Evolutionary conservation across 1,140 invertebrate genomes (phyloP).

Genomic region (Dermatophagoides farinae): DNA sequence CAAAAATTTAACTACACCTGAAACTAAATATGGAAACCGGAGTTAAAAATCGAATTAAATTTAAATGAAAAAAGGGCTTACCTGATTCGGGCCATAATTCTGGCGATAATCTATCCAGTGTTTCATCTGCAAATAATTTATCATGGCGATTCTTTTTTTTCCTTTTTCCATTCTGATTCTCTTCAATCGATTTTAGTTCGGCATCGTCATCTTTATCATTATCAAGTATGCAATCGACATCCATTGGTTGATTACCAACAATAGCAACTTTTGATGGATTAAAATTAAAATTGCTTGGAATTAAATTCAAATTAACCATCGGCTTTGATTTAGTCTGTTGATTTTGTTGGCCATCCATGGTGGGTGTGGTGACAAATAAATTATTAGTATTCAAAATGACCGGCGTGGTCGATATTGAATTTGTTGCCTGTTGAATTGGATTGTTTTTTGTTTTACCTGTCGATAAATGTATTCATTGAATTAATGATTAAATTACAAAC

Average conservation of each 20-base stretch:
- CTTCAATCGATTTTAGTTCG: neutral
- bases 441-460: no score
- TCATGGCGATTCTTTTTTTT: neutral
- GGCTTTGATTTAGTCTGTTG: no score
- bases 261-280: neutral
- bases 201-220: neutral
- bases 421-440: no score
- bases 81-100: constrained; percentile 83
- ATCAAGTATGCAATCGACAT: neutral
- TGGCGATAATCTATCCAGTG: constrained; percentile 66
- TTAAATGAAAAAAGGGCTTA: constrained; percentile 30
- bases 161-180: neutral
- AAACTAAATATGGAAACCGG: constrained; percentile 35
- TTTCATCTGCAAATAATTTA: constrained; percentile 47
- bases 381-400: no score
- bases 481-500: no score
- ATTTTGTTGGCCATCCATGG: no score
- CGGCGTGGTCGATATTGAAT: no score
- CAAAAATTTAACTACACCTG: constrained; percentile 49
- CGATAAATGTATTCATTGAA: no score
- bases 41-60: constrained; percentile 7
- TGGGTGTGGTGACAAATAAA: no score
- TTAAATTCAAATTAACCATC: no score
- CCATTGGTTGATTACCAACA: neutral
- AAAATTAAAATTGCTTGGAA: no score